These are phyloP conservation scores for Sigmodon hispidus DNA, from an alignment of 2,113 vertebrate species.

Conservation along the genomic window DNA sequence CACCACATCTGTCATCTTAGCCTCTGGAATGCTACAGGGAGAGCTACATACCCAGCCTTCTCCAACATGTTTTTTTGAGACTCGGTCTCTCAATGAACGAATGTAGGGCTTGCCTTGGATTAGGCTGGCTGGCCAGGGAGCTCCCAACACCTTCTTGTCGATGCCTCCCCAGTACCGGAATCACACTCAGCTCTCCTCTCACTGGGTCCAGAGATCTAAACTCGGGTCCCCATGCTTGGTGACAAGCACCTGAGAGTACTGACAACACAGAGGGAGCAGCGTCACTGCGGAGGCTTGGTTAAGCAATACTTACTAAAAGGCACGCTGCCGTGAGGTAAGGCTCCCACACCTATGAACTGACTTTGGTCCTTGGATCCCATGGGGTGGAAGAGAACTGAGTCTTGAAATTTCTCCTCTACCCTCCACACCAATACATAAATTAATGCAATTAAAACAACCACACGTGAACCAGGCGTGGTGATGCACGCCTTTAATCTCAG, in stretches of 20 bases:
- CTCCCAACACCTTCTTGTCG: background rate
- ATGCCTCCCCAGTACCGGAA: background rate
- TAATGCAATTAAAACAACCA: background rate
- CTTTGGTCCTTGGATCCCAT: background rate
- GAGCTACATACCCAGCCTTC: background rate
- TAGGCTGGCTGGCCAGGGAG: background rate
- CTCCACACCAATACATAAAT: background rate
- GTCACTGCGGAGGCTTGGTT: too few relatives aligned
- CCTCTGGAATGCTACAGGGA: background rate
- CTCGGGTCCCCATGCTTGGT: background rate
- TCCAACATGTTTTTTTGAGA: background rate
- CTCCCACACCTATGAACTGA: background rate
- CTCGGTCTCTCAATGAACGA: background rate
- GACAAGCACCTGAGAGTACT: background rate
- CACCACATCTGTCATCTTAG: background rate
- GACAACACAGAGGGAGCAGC: constrained; percentile 1
- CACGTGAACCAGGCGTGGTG: background rate
- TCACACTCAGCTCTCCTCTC: background rate
- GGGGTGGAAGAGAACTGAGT: background rate
- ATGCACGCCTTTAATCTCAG: background rate
- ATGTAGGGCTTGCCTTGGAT: background rate
- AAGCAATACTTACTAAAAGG: background rate
- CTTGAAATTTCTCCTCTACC: background rate
- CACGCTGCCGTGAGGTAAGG: background rate
- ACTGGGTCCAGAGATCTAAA: background rate